phyloP scores from a whole-genome alignment of 2,797 vertebrate genomes.

The Poeciliopsis gracilis region DNA sequence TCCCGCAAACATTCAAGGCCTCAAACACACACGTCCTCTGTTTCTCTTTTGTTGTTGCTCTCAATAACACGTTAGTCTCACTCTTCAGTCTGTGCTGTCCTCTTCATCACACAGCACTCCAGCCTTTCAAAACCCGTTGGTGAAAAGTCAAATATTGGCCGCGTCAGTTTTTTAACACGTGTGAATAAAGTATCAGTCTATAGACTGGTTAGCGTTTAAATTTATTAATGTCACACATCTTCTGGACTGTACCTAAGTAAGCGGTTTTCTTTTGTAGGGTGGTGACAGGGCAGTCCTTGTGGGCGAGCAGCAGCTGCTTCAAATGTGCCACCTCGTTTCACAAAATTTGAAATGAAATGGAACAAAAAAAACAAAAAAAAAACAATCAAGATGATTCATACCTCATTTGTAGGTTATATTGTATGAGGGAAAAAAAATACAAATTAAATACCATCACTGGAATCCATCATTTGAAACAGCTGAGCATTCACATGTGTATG shows the following conservation, averaged over 20 bases:
- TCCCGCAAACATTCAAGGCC: too few relatives aligned
- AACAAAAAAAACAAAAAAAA: conserved; percentile 8
- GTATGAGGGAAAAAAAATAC: background rate
- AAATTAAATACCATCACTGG: background rate
- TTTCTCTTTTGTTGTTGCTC: too few relatives aligned
- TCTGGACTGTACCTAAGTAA: conserved; percentile 86
- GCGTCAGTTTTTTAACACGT: too few relatives aligned
- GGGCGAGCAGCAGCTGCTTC: conserved; percentile 97
- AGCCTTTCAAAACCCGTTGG: too few relatives aligned
- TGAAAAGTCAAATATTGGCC: too few relatives aligned
- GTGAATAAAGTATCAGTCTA: too few relatives aligned
- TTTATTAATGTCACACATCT: background rate
- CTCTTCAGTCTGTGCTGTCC: too few relatives aligned
- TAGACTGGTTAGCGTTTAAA: too few relatives aligned
- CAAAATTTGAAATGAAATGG: conserved; percentile 84
- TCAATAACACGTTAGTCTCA: too few relatives aligned
- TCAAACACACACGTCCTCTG: too few relatives aligned
- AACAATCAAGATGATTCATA: background rate
- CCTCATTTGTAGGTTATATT: background rate
- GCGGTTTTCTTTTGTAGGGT: conserved; percentile 94
- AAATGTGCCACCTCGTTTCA: conserved; percentile 97
- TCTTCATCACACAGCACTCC: too few relatives aligned
- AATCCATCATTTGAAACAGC: background rate
- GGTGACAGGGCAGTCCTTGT: conserved; percentile 98
- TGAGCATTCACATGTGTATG: background rate